Evolutionary conservation across 2,888 invertebrate species (phyloP).

Genomic region (Sicus ferrugineus): DNA sequence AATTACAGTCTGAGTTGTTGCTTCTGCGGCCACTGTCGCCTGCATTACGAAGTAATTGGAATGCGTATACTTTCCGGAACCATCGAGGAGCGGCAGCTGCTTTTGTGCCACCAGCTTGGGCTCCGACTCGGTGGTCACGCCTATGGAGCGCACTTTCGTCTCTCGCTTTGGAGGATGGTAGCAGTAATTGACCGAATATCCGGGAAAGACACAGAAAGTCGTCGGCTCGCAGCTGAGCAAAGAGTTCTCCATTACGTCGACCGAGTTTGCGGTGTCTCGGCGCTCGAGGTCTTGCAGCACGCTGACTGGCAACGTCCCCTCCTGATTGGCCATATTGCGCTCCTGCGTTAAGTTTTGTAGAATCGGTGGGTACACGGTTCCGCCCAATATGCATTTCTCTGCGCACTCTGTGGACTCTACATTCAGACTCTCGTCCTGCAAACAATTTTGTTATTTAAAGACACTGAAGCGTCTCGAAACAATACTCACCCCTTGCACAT

Average conservation of each 20-base stretch:
- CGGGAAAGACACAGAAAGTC: constrained; percentile 31
- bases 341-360: too few species aligned
- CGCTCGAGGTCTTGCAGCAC: constrained; percentile 38
- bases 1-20: background rate
- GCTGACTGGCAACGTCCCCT: constrained; percentile 31
- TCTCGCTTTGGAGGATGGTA: constrained; percentile 27
- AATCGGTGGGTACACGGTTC: too few species aligned
- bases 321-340: background rate
- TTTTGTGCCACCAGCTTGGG: constrained; percentile 33
- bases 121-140: constrained; percentile 42
- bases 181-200: constrained; percentile 34
- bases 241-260: constrained; percentile 39
- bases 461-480: too few species aligned
- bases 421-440: too few species aligned
- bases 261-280: constrained; percentile 24
- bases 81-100: background rate
- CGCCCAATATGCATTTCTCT: too few species aligned
- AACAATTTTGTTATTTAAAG: too few species aligned
- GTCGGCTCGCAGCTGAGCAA: constrained; percentile 36
- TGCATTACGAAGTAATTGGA: constrained; percentile 42
- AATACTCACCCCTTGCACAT: too few species aligned
- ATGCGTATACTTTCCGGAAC: constrained; percentile 22
- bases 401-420: too few species aligned
- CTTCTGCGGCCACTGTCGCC: constrained; percentile 22
- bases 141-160: constrained; percentile 31